A percentile compares a stretch with the other conserved stretches of the same genome.
Evolutionary conservation across 2,888 invertebrate species (phyloP).

Genomic region (Gymnosoma rotundatum): DNA sequence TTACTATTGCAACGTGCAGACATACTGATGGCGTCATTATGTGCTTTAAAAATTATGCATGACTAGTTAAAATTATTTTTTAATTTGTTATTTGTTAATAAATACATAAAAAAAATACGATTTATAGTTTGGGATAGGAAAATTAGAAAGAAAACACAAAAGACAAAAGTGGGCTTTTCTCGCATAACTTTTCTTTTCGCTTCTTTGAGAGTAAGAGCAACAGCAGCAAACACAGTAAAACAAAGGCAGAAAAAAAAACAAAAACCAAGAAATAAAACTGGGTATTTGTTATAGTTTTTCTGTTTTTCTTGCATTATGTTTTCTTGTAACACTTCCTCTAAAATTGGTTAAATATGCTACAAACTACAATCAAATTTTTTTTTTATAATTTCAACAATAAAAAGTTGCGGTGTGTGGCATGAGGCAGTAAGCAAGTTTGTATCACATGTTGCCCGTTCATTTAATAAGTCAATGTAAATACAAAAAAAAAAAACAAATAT

Average conservation of each 20-base stretch:
- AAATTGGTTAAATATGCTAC: constrained; percentile 62
- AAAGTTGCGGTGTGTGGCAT: constrained; percentile 35
- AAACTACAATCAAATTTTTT: constrained; percentile 36
- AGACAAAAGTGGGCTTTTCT: constrained; percentile 59
- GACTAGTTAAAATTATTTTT: constrained; percentile 57
- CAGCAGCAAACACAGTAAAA: not conserved
- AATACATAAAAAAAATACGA: constrained; percentile 2
- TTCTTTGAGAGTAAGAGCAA: not conserved
- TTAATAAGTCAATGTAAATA: constrained; percentile 57
- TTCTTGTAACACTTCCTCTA: constrained; percentile 69
- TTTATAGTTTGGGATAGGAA: constrained; percentile 27
- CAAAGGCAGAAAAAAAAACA: constrained; percentile 17
- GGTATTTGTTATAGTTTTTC: constrained; percentile 66
- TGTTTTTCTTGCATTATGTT: not conserved
- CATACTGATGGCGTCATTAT: constrained; percentile 65
- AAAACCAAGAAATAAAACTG: constrained; percentile 65
- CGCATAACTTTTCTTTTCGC: constrained; percentile 41
- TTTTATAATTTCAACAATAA: constrained; percentile 42
- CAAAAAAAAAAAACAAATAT: constrained; percentile 25
- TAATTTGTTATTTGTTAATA: constrained; percentile 30
- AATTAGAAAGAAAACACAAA: constrained; percentile 38
- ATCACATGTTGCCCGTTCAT: constrained; percentile 66
- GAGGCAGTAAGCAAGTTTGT: constrained; percentile 60
- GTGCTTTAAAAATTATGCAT: constrained; percentile 68
- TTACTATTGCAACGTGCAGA: constrained; percentile 56